Evolutionary conservation across 2,888 invertebrate species (phyloP), one percentile per base, ranked within the genome.

Genomic region (Scrobipalpa costella): DNA sequence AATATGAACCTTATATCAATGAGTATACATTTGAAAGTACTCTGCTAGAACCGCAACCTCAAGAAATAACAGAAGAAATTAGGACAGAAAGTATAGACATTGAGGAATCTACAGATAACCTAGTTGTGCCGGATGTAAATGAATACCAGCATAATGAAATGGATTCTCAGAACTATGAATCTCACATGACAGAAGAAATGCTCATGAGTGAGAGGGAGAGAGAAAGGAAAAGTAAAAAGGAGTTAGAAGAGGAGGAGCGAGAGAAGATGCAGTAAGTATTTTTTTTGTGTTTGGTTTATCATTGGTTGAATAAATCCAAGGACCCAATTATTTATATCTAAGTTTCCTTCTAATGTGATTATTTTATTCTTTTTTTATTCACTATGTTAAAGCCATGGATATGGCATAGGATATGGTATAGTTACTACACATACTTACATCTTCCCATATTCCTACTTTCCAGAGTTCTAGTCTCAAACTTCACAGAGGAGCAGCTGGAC

Each of bases 401-500:
- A n/a, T n/a, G n/a, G n/a, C n/a, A n/a, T n/a, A n/a, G n/a, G n/a
- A n/a, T n/a, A n/a, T n/a, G n/a, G n/a, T n/a, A n/a, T n/a, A n/a
- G n/a, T n/a, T n/a, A n/a, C n/a, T n/a, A n/a, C 15, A 27, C 27
- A 9, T 50, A 9, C 49, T 17, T 49, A 49, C 49, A 49, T 19
- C 19, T 21, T 21, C n/a, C 17, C 17, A 17, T 8, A 27, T 15
- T 68, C 63, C 58, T 49, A 27, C 27, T 5, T 92, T 92, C 65
- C 81, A 98, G 98, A 86, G 98, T 99, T 40, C 90, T 99, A 61
- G 98, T 99, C 0, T 99, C 99, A 0, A 99, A 99, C 85, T 99
- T 99, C 76, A 98, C 99, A 0, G 99, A 99, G 86, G 99, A 99
- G 74, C 99, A 99, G 82, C 87, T 99, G 62, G 98, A 99, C 82